Conservation (phyloP, 2,888 invertebrate genomes). For the Cordylochernes scorpioides region DNA sequence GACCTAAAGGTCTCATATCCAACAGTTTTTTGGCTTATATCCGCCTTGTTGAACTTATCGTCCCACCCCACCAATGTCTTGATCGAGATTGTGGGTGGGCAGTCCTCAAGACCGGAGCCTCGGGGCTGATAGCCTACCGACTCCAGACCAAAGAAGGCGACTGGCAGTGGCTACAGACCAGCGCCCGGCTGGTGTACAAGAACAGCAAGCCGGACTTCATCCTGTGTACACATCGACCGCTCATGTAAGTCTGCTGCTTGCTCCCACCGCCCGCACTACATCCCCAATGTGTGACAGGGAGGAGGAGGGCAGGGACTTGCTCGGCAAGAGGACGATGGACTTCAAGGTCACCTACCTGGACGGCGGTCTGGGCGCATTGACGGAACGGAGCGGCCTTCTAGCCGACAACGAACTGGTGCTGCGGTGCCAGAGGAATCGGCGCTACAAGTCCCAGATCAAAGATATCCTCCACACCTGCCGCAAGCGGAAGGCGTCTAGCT, state of each 20-base stretch:
- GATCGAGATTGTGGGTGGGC: no score
- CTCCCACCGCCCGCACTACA: background rate
- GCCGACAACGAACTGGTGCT: slow-evolving; percentile 13
- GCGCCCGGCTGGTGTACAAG: slow-evolving; percentile 86
- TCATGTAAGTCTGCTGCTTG: slow-evolving; percentile 45
- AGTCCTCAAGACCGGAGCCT: slow-evolving; percentile 96
- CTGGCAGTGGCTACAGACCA: slow-evolving; percentile 96
- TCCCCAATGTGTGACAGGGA: slow-evolving; percentile 27
- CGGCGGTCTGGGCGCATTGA: slow-evolving; percentile 56
- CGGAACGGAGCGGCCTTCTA: slow-evolving; percentile 28
- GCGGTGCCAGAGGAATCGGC: slow-evolving; percentile 41
- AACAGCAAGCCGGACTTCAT: slow-evolving; percentile 98
- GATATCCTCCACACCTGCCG: slow-evolving; percentile 69
- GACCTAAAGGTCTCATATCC: no score
- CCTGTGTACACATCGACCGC: slow-evolving; percentile 86
- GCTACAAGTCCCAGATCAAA: slow-evolving; percentile 73
- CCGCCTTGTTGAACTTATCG: no score
- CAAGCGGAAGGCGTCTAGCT: slow-evolving; percentile 36
- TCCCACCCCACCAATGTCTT: no score
- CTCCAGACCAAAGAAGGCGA: slow-evolving; percentile 75
- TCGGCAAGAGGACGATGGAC: slow-evolving; percentile 94
- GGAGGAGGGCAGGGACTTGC: slow-evolving; percentile 85
- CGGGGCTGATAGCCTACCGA: slow-evolving; percentile 94
- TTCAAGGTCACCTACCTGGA: slow-evolving; percentile 94
- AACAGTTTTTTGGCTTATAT: no score